These are phyloP conservation scores for Petrocephalus schoutedeni DNA, from an alignment of 2,797 vertebrate species.

Conservation along the genomic window DNA sequence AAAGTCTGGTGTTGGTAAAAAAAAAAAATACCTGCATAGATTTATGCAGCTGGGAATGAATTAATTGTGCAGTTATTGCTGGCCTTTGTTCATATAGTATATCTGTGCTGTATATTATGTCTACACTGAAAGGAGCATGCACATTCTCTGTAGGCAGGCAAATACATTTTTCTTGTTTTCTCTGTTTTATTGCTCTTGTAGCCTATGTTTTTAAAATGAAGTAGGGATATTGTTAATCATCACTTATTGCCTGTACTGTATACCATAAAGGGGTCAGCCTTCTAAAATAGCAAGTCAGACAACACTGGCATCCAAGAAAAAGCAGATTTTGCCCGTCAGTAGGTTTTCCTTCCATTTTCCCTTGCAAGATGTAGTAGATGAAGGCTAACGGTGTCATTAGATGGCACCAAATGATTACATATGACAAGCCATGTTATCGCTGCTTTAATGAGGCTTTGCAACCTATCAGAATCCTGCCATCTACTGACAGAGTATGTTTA, in stretches of 20 bases:
- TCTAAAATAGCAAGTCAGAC: background rate
- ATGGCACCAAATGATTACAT: background rate
- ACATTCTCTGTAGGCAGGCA: background rate
- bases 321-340: background rate
- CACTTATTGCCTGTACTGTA: background rate
- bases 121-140: background rate
- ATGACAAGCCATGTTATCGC: background rate
- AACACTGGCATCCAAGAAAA: background rate
- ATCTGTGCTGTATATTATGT: background rate
- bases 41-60: background rate
- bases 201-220: background rate
- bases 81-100: background rate
- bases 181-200: background rate
- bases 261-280: background rate
- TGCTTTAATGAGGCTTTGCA: background rate
- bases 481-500: background rate
- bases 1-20: background rate
- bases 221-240: background rate
- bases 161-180: background rate
- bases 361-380: background rate
- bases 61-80: background rate
- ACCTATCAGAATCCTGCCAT: background rate
- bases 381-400: background rate
- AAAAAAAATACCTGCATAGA: background rate
- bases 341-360: background rate